A percentile compares a stretch with the other conserved stretches of the same genome.
These are phyloP conservation scores for Pararge aegeria DNA, from an alignment of 1,140 invertebrate species.

Conservation along the genomic window DNA sequence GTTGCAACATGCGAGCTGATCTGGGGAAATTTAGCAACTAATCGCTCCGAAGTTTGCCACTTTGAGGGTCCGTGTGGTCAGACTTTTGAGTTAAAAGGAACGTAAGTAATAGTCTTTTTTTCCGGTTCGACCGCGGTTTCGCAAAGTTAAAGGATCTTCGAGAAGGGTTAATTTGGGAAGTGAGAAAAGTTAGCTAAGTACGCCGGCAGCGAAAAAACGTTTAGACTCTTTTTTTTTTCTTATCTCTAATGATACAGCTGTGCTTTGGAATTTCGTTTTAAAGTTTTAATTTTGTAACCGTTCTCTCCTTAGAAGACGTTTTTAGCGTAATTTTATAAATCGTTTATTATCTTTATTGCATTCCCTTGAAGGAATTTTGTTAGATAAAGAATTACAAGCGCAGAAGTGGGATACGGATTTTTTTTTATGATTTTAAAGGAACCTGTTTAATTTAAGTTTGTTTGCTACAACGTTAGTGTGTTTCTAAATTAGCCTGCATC, in stretches of 20 bases:
- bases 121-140: constrained; percentile 30
- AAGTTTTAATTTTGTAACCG: constrained; percentile 10
- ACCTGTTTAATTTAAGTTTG: too few relatives aligned
- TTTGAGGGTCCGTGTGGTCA: constrained; percentile 20
- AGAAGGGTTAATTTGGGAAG: constrained; percentile 29
- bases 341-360: not conserved
- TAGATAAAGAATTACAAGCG: too few relatives aligned
- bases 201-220: constrained; percentile 20
- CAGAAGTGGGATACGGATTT: too few relatives aligned
- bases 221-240: constrained; percentile 14
- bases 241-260: constrained; percentile 11
- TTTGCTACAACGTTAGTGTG: too few relatives aligned
- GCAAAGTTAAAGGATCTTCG: constrained; percentile 24
- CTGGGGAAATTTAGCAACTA: constrained; percentile 29
- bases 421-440: too few relatives aligned
- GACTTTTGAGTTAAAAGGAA: constrained; percentile 30
- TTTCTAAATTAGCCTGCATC: too few relatives aligned
- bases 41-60: constrained; percentile 29
- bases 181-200: constrained; percentile 23
- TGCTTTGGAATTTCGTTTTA: constrained; percentile 1
- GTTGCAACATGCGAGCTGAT: constrained; percentile 7
- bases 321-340: not conserved
- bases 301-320: not conserved
- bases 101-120: constrained; percentile 32
- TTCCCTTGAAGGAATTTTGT: not conserved